Evolutionary conservation across 1,140 invertebrate species (phyloP).

Genomic region (Monomorium pharaonis): DNA sequence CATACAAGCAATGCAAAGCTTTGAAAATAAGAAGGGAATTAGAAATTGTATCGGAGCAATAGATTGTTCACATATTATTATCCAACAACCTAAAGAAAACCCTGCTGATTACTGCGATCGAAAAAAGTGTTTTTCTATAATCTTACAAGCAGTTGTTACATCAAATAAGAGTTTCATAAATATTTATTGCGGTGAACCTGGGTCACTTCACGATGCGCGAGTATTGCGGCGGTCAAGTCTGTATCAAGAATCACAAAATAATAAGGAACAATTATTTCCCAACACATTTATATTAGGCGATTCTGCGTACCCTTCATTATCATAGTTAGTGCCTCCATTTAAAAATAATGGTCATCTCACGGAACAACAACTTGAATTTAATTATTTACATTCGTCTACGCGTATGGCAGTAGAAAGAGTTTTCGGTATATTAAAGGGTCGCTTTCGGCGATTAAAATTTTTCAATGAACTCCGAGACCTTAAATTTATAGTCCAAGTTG

Average conservation of each 20-base stretch:
- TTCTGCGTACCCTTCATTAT: not conserved
- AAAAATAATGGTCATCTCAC: not conserved
- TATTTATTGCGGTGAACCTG: not conserved
- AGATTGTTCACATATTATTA: not conserved
- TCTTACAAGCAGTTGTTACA: not conserved
- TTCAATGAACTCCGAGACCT: not conserved
- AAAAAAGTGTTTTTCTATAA: not conserved
- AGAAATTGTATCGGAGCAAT: not conserved
- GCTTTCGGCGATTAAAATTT: constrained; percentile 7
- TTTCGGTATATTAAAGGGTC: not conserved
- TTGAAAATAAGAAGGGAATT: not conserved
- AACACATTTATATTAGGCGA: not conserved
- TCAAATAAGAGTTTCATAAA: constrained; percentile 5
- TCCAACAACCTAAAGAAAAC: not conserved
- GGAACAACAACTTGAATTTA: not conserved
- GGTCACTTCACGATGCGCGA: not conserved
- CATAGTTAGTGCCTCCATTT: not conserved
- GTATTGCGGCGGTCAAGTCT: not conserved
- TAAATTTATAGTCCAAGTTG: not conserved
- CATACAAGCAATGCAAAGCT: not conserved
- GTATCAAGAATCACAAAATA: not conserved
- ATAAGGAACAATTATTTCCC: not conserved
- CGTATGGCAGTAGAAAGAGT: not conserved
- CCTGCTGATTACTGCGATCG: constrained; percentile 4
- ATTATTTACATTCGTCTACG: constrained; percentile 8